Evolutionary conservation across 2,113 vertebrate genomes (phyloP), one percentile per base, ranked within the genome.

Genomic region (Stegostoma tigrinum): DNA sequence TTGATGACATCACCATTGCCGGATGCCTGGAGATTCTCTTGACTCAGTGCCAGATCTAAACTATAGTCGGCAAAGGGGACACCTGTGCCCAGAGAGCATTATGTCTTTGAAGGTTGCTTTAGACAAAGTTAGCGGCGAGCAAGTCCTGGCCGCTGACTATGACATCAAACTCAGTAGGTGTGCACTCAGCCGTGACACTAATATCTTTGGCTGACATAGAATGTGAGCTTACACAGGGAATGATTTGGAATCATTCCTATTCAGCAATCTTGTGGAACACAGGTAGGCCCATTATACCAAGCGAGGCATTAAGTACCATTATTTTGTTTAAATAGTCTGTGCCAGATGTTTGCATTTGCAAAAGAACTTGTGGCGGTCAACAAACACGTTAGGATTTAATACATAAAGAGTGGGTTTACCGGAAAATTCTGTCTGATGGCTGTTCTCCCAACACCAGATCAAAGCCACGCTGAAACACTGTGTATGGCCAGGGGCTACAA

Each of bases 361-460:
- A 61, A 5, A n/a, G 87, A 90, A 34, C 27, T 34, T 3, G 15
- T 5, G 10, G 66, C 70, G 17, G 10, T 24, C 3, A 14, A 94
- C 38, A 23, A 45, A 75, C 24, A 34, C 45, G n/a, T 23, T 1
- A 68, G 70, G 38, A 55, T 75, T 70, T 8, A 72, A 78, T 42
- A 64, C 34, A 27, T 96, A 75, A 96, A 91, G 96, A 96, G 96
- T 96, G 24, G 21, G 95, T 97, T 98, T 97, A 99, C 99, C 99
- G 98, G 98, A 99, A 99, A 97, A 99, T 99, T 97, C 99, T 99
- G 98, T 99, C 99, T 5, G 99, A 99, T 7, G 99, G 99, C 96
- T 99, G 99, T 97, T 99, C 99, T 1, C 99, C 99, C 97, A 99
- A 98, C 96, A 99, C 99, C 97, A 99, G 97, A 98, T 99, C 99